Base-by-base conservation (phyloP, 37 sponge, comb jelly and placozoan genomes). In the Axinella damicornis region DNA sequence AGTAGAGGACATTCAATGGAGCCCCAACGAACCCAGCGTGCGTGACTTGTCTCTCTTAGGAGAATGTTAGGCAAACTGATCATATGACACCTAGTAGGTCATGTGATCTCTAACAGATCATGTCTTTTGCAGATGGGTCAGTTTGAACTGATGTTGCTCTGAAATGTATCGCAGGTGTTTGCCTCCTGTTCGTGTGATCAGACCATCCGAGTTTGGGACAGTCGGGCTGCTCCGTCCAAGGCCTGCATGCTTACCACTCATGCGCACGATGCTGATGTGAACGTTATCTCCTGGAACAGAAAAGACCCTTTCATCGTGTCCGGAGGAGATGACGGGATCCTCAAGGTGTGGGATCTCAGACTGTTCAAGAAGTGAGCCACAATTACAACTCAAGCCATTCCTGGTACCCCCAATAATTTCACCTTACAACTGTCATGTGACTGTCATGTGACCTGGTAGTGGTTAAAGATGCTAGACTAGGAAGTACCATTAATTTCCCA, bases 1-100 rank as follows among this genome's bases (percentile, higher is more conserved):
- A 59, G 97, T 99, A 37, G 99, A 99, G 67, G 99, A 99, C 77
- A 80, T 99, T 18, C 99, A 98, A 76, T 99, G 99, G 99, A 95
- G 95, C 68, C 99, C 95, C 36, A 95, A 94, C 86, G 97, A 99
- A 64, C 90, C 82, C 13, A 92, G 90, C 77, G 97, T 95, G 59
- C 88, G 96, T 37, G 28, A n/a, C n/a, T n/a, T n/a, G n/a, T n/a
- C n/a, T n/a, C n/a, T n/a, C n/a, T n/a, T n/a, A n/a, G n/a, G n/a
- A n/a, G n/a, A n/a, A n/a, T n/a, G n/a, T n/a, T n/a, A n/a, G n/a
- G n/a, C n/a, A n/a, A n/a, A n/a, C n/a, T n/a, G n/a, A n/a, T n/a
- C n/a, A n/a, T n/a, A n/a, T n/a, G n/a, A n/a, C n/a, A n/a, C n/a
- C n/a, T n/a, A n/a, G n/a, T n/a, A n/a, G n/a, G n/a, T n/a, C n/a